phyloP scores from a whole-genome alignment of 2,797 vertebrate genomes.

The Phaenicophaeus curvirostris region DNA sequence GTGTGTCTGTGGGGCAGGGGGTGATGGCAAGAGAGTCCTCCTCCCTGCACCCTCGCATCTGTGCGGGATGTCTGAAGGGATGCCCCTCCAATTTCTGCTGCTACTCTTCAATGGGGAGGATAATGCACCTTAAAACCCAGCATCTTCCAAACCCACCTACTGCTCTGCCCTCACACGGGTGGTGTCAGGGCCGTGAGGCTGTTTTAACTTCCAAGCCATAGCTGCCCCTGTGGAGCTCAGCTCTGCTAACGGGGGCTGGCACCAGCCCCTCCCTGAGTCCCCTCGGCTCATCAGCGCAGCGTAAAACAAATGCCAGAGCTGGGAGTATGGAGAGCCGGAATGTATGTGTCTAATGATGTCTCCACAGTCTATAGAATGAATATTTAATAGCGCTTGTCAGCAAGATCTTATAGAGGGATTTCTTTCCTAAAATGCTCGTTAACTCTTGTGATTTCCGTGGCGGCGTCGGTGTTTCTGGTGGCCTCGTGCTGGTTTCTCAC shows the following conservation, averaged over 20 bases:
- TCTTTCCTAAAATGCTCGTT: constrained; percentile 72
- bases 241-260: background rate
- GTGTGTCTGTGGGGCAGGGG: accelerated
- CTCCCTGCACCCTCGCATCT: background rate
- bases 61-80: background rate
- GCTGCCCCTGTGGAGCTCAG: background rate
- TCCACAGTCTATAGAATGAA: constrained; percentile 81
- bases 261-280: background rate
- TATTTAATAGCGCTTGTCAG: constrained; percentile 85
- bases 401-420: constrained; percentile 75
- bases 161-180: accelerated
- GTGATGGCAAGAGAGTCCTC: background rate
- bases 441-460: constrained; percentile 58
- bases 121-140: accelerated
- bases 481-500: background rate
- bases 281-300: constrained; percentile 17
- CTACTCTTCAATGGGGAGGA: background rate
- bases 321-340: constrained; percentile 45
- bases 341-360: constrained; percentile 78
- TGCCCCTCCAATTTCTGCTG: background rate
- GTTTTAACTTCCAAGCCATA: background rate
- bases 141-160: background rate
- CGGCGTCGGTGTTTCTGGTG: constrained; percentile 3
- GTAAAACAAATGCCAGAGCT: constrained; percentile 58
- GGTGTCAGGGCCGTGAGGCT: accelerated